Conservation (phyloP, 1,140 invertebrate genomes). For the Caenorhabditis remanei region DNA sequence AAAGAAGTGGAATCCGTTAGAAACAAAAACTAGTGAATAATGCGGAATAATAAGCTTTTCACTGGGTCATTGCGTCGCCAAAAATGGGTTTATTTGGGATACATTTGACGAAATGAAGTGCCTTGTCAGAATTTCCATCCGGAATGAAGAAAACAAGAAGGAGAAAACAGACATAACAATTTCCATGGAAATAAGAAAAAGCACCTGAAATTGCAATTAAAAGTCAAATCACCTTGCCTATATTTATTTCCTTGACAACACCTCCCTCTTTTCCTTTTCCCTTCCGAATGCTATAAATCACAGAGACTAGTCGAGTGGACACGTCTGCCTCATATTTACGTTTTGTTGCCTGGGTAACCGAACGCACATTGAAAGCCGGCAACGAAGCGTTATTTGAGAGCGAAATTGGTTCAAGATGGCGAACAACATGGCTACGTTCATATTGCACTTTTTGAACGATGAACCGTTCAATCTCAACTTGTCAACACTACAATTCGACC, state of each 20-base stretch:
- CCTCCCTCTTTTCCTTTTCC: neutral
- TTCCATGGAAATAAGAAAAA: neutral
- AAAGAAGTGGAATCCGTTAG: neutral
- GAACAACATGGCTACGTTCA: neutral
- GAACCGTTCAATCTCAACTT: constrained; percentile 20
- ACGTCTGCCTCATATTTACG: neutral
- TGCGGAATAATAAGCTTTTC: neutral
- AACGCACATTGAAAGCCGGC: neutral
- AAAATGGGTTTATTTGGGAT: neutral
- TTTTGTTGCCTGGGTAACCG: constrained; percentile 12
- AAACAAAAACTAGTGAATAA: constrained; percentile 16
- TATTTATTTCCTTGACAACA: no score
- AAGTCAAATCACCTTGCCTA: no score
- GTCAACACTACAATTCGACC: constrained; percentile 19
- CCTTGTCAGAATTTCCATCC: neutral
- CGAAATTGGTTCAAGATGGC: neutral
- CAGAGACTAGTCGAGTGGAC: neutral
- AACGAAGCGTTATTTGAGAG: neutral
- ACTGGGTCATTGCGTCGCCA: neutral
- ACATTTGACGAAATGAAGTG: neutral
- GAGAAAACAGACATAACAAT: neutral
- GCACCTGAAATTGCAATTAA: neutral
- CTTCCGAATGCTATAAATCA: neutral
- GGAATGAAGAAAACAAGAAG: neutral
- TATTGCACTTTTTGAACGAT: constrained; percentile 36